Conservation (phyloP, 2,888 invertebrate species). For the Apotomis turbidana region DNA sequence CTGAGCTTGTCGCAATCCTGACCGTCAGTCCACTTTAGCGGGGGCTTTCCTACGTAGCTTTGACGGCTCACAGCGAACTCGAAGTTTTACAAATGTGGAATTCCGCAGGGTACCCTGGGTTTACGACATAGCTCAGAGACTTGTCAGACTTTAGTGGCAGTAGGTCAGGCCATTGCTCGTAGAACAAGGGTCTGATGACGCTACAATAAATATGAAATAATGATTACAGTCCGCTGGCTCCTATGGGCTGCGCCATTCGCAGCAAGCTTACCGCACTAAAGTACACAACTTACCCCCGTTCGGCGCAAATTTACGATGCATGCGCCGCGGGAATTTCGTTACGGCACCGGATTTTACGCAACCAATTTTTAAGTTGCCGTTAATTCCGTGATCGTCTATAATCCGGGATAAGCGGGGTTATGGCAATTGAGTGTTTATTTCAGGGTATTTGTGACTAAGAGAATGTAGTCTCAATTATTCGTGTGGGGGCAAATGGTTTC, state of each 20-base stretch:
- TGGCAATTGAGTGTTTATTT: not conserved
- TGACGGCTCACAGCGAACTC: too few species aligned
- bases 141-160: too few species aligned
- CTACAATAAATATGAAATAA: not conserved
- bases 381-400: constrained; percentile 12
- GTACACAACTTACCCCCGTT: constrained; percentile 78
- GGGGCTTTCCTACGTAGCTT: too few species aligned
- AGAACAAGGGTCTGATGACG: too few species aligned
- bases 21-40: too few species aligned
- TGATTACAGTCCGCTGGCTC: constrained; percentile 34
- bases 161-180: too few species aligned
- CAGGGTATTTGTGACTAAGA: not conserved
- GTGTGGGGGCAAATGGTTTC: too few species aligned
- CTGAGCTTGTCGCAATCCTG: too few species aligned
- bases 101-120: too few species aligned
- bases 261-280: constrained; percentile 77
- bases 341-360: constrained; percentile 49
- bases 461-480: not conserved
- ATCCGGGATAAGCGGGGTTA: constrained; percentile 1
- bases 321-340: constrained; percentile 75
- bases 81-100: too few species aligned
- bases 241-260: constrained; percentile 43
- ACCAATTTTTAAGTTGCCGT: constrained; percentile 33
- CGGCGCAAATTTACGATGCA: constrained; percentile 78
- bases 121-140: too few species aligned